phyloP scores from a whole-genome alignment of 2,113 vertebrate genomes.

The Microcebus griseorufus region DNA sequence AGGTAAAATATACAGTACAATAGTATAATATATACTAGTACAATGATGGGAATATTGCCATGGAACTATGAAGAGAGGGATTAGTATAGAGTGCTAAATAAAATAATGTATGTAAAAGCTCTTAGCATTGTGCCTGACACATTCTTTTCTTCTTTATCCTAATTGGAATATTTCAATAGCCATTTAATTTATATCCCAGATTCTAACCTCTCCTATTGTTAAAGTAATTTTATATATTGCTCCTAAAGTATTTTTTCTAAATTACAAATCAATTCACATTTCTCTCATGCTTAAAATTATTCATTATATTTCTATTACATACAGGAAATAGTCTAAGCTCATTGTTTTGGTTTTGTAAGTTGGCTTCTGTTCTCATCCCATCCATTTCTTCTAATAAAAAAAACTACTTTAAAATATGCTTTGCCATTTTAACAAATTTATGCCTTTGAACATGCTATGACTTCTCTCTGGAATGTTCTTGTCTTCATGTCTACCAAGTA shows the following conservation, averaged over 20 bases:
- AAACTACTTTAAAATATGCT: not conserved
- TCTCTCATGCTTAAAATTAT: not conserved
- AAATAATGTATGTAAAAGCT: not conserved
- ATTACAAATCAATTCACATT: conserved; percentile 1
- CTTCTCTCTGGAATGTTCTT: not conserved
- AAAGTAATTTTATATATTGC: conserved; percentile 7
- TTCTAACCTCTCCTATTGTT: not conserved
- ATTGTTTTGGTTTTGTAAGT: not conserved
- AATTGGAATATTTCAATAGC: not conserved
- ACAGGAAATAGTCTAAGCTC: not conserved
- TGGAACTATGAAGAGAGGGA: not conserved
- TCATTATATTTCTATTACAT: not conserved
- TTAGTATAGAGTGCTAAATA: not conserved
- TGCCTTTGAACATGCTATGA: not conserved
- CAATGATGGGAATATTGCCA: not conserved
- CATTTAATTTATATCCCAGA: not conserved
- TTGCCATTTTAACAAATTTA: not conserved
- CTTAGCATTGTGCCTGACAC: not conserved
- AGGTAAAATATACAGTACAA: not conserved
- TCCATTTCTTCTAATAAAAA: not conserved
- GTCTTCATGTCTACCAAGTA: not conserved
- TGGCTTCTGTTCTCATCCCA: not conserved
- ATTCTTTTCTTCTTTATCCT: not conserved
- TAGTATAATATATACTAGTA: too few species aligned
- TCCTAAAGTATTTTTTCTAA: not conserved